These are phyloP conservation scores for Priapulus caudatus DNA, from an alignment of 2,888 invertebrate species.

Conservation along the genomic window DNA sequence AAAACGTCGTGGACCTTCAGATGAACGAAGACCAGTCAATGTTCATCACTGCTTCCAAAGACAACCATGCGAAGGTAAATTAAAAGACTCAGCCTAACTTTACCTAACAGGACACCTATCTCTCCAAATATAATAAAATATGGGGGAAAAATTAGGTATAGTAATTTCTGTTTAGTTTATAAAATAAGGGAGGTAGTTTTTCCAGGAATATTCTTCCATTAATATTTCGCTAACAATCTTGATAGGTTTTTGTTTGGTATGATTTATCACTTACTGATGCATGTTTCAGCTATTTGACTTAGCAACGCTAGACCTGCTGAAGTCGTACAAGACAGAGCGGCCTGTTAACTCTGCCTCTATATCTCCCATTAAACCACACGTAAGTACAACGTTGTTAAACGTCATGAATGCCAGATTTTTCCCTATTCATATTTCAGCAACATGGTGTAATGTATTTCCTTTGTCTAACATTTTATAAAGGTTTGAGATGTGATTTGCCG, in stretches of 20 bases:
- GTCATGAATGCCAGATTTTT: not conserved
- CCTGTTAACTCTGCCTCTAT: constrained; percentile 97
- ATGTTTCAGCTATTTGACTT: constrained; percentile 62
- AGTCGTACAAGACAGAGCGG: constrained; percentile 92
- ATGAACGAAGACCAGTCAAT: constrained; percentile 79
- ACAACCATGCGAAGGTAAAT: constrained; percentile 73
- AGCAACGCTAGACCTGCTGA: constrained; percentile 68
- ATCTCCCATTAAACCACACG: constrained; percentile 88
- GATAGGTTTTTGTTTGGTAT: no score
- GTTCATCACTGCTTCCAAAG: constrained; percentile 95
- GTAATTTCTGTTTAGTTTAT: no score
- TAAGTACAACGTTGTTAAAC: constrained; percentile 34
- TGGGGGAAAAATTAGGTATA: no score
- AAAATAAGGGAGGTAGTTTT: no score
- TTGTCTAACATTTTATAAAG: no score
- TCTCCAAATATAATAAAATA: no score
- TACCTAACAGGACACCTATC: no score
- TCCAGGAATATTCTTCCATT: no score
- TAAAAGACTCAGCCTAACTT: not conserved
- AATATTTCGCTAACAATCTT: no score
- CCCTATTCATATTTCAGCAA: not conserved
- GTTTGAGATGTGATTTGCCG: no score
- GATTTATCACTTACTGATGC: no score
- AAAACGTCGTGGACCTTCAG: constrained; percentile 91
- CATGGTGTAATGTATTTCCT: no score